Base-by-base conservation (phyloP, 2,113 vertebrate species). In the Hymenochirus boettgeri region DNA sequence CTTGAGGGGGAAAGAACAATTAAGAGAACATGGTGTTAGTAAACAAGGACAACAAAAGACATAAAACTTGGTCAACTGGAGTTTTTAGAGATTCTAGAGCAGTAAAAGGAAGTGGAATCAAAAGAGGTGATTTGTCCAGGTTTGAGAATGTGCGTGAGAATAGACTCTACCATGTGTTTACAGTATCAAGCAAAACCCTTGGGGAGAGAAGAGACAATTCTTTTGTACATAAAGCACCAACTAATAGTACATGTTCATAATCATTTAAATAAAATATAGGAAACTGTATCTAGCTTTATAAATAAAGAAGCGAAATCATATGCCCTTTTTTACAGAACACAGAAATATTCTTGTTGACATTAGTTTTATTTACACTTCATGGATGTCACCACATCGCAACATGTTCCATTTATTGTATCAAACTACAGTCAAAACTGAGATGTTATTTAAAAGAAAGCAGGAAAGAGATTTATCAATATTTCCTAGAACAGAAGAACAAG, bases 401-500 rank as follows among this genome's bases (percentile, higher is more conserved):
- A 50, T 12, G 53, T 57, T 31, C 27, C 22, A 26, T 35, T 50
- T 39, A 57, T 50, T 65, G 25, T 33, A 22, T 11, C 33, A 57
- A 65, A 35, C 57, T 24, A 22, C 56, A 65, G 39, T 53, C 62
- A 64, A 64, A 55, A 55, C 15, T 50, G 46, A 5, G 46, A 48
- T 48, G 55, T 66, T 37, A 57, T 57, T 57, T 65, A 66, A 57
- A 51, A 66, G 45, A 22, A 29, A 51, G 31, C 29, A 51, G 55
- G 70, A 62, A 72, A 53, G n/a, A 72, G 35, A 64, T 79, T 78
- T 65, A 78, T 78, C 56, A 62, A 37, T 81, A 74, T 75, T 79
- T 81, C 69, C 57, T 70, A 75, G 75, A 74, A 74, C 57, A 60
- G 1, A 65, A 66, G 62, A 79, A 72, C 70, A 74, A 73, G 52